Base-by-base conservation (phyloP, 2,888 invertebrate genomes). In the Macrosoma leucophasiata region DNA sequence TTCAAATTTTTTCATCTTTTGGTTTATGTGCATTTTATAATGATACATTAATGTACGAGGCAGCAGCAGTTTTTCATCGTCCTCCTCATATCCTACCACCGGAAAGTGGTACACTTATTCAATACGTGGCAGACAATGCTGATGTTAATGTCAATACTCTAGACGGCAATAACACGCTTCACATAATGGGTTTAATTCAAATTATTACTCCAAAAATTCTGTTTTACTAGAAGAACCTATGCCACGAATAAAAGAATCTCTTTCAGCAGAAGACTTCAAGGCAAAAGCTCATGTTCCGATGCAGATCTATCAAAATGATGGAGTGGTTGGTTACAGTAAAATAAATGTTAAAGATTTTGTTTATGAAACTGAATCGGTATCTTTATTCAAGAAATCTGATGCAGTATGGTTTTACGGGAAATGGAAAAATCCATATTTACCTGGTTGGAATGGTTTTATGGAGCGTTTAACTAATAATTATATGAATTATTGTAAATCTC, bases 391-490 rank as follows among this genome's bases (percentile, higher is more conserved):
- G 43, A 40, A 29, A 28, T 8, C 29, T 15, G 35, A 41, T 34
- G 39, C 18, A 39, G 35, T 54, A 39, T 58, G 57, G 55, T 46
- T 57, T 39, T 57, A 52, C 24, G 55, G 50, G 34, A 59, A 59
- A 44, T 57, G 51, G 52, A 50, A 38, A 30, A 42, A 54, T 43
- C 9, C 42, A 42, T 32, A 46, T 33, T 54, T 60, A 34, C 55
- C 58, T 35, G 59, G 62, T 45, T 61, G 56, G 58, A 58, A 60
- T 44, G 49, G 55, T 43, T 55, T 18, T 41, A 42, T 50, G 43
- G 45, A 49, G 33, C 42, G 20, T n/a, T 25, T 31, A 42, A 55
- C 46, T 33, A 52, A 37, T 22, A 55, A 49, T 47, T 7, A 25
- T 44, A 36, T 23, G 12, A 30, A 48, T 33, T 43, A 17, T 43